Evolutionary conservation across 2,888 invertebrate species (phyloP).

Genomic region (Caenorhabditis sinica): DNA sequence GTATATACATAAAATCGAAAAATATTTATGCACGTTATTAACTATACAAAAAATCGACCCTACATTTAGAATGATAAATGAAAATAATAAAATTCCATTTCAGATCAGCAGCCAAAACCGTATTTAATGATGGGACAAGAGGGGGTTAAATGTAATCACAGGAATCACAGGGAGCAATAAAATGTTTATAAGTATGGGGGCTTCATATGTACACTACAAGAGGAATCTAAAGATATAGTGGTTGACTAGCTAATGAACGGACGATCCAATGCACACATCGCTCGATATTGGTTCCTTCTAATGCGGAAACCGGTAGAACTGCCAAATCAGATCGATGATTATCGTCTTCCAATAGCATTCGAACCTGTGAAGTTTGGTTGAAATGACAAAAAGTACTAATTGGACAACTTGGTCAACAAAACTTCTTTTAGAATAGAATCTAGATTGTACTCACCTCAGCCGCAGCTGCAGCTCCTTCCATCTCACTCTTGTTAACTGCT

Average conservation of each 20-base stretch:
- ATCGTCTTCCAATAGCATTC: constrained; percentile 72
- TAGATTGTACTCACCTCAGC: constrained; percentile 69
- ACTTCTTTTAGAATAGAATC: background rate
- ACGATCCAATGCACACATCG: constrained; percentile 79
- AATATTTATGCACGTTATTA: constrained; percentile 3
- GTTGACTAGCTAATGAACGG: constrained; percentile 72
- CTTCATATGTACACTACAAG: background rate
- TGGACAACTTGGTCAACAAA: too few species aligned
- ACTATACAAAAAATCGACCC: background rate
- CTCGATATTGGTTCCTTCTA: constrained; percentile 80
- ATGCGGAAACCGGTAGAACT: constrained; percentile 79
- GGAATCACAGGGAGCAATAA: constrained; percentile 27
- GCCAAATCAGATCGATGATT: constrained; percentile 78
- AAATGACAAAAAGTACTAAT: too few species aligned
- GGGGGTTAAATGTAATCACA: background rate
- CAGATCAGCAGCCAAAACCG: constrained; percentile 56
- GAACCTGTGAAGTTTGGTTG: constrained; percentile 66
- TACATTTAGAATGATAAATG: background rate
- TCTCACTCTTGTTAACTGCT: constrained; percentile 81
- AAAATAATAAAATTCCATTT: background rate
- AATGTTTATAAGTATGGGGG: background rate
- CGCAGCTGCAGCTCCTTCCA: constrained; percentile 76
- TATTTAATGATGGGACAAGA: constrained; percentile 32
- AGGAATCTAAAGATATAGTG: constrained; percentile 65
- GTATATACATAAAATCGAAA: background rate